Evolutionary conservation across 2,888 invertebrate species (phyloP).

Genomic region (Cybosia mesomella): DNA sequence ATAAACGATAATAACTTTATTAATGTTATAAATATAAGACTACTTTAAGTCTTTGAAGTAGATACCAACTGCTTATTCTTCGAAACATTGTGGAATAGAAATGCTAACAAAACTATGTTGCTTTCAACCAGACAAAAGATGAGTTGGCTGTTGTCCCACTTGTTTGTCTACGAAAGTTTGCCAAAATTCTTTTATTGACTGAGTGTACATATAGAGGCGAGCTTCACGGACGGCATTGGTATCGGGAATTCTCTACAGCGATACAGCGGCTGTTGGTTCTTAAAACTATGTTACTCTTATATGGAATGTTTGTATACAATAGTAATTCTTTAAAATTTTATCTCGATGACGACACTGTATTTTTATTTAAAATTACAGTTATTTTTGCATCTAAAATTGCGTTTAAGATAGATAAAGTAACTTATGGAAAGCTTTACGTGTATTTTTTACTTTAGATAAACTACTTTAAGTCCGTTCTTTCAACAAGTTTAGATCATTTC

Average conservation of each 20-base stretch:
- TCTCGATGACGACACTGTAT: neutral
- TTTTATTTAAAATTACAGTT: no score
- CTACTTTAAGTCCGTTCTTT: neutral
- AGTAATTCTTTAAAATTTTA: neutral
- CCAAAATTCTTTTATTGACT: slow-evolving; percentile 86
- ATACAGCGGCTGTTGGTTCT: slow-evolving; percentile 44
- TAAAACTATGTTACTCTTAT: slow-evolving; percentile 11
- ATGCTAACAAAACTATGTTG: slow-evolving; percentile 79
- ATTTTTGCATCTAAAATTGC: no score
- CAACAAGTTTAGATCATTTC: neutral
- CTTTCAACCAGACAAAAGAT: slow-evolving; percentile 84
- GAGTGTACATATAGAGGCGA: slow-evolving; percentile 74
- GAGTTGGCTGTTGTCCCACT: slow-evolving; percentile 85
- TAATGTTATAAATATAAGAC: slow-evolving; percentile 8
- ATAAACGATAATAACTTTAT: slow-evolving; percentile 7
- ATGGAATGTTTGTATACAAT: slow-evolving; percentile 1
- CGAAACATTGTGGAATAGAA: slow-evolving; percentile 74
- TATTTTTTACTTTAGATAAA: neutral
- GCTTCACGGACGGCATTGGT: slow-evolving; percentile 71
- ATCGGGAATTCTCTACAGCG: slow-evolving; percentile 65
- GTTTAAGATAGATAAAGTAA: neutral
- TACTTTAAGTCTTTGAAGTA: slow-evolving; percentile 3
- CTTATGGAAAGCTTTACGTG: neutral
- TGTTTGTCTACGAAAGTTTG: slow-evolving; percentile 85
- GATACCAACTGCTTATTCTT: slow-evolving; percentile 51